These are phyloP conservation scores for Uria aalge DNA, from an alignment of 2,113 vertebrate species.

Conservation along the genomic window DNA sequence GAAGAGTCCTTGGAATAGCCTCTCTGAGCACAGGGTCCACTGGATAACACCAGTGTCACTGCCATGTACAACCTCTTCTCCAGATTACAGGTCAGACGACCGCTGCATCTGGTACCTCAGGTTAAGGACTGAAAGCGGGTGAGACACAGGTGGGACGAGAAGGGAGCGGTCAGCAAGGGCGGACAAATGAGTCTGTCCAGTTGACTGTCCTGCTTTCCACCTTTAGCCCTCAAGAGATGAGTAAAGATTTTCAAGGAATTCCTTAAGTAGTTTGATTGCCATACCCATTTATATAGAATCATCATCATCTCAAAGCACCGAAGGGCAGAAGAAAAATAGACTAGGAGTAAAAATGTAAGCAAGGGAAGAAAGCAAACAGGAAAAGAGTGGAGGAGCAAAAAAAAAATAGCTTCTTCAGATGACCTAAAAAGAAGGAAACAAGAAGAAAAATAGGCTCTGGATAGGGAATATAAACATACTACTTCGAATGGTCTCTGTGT, in stretches of 20 bases:
- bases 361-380: background rate
- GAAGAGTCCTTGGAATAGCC: background rate
- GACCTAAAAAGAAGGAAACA: background rate
- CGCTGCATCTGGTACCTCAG: background rate
- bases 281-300: background rate
- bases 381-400: background rate
- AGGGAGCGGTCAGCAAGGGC: background rate
- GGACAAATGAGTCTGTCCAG: background rate
- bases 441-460: background rate
- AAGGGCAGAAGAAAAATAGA: background rate
- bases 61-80: background rate
- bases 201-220: background rate
- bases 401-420: background rate
- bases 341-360: background rate
- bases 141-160: background rate
- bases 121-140: background rate
- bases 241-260: background rate
- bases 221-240: background rate
- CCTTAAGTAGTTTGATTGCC: background rate
- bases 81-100: background rate
- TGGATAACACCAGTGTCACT: background rate
- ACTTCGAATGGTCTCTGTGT: background rate
- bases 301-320: background rate
- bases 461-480: background rate
- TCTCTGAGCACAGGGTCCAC: background rate